Conservation (phyloP, 2,888 invertebrate species). For the Xanthia togata region DNA sequence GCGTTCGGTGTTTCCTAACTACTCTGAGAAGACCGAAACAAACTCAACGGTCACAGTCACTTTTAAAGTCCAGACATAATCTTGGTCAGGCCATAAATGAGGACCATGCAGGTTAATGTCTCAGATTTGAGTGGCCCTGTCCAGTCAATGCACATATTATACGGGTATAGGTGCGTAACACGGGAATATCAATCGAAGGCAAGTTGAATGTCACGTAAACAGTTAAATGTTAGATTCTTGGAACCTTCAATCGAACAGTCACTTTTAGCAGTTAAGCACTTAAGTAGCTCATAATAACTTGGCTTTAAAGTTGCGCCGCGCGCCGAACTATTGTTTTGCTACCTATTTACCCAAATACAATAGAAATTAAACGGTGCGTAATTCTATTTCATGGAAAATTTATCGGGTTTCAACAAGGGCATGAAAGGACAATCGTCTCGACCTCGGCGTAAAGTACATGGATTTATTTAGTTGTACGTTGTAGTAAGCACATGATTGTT, state of each 20-base stretch:
- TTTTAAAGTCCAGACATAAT: too few species aligned
- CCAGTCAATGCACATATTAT: neutral
- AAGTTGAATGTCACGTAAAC: slow-evolving; percentile 54
- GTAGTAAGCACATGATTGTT: slow-evolving; percentile 53
- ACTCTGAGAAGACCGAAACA: too few species aligned
- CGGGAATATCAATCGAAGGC: slow-evolving; percentile 25
- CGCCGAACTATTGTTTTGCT: slow-evolving; percentile 43
- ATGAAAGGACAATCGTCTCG: slow-evolving; percentile 64
- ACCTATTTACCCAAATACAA: slow-evolving; percentile 61
- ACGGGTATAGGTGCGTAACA: slow-evolving; percentile 4
- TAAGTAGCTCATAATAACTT: slow-evolving; percentile 55
- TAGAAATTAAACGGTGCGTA: slow-evolving; percentile 57
- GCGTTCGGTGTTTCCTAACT: too few species aligned
- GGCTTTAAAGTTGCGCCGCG: slow-evolving; percentile 30
- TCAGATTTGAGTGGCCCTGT: neutral
- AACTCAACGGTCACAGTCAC: too few species aligned
- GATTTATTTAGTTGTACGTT: slow-evolving; percentile 70
- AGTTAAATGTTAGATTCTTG: slow-evolving; percentile 51
- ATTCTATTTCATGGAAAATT: slow-evolving; percentile 62
- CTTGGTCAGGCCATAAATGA: too few species aligned
- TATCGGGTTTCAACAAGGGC: slow-evolving; percentile 61
- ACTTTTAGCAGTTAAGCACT: slow-evolving; percentile 30
- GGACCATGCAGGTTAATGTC: too few species aligned
- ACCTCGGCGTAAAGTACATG: slow-evolving; percentile 70
- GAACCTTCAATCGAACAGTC: slow-evolving; percentile 59